Conservation (phyloP, 2,797 vertebrate species). For the Sitta carolinensis region DNA sequence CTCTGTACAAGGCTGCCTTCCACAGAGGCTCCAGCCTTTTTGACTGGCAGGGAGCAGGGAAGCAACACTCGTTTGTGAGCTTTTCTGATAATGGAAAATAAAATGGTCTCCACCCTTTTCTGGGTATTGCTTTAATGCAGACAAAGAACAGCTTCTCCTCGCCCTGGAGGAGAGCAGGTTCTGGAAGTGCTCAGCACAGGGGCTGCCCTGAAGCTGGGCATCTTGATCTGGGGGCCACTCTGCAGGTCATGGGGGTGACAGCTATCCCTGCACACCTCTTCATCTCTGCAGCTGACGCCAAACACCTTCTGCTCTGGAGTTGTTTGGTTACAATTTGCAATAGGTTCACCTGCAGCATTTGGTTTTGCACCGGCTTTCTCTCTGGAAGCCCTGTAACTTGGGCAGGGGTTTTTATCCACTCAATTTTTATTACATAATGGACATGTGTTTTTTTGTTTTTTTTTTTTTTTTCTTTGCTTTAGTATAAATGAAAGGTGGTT, state of each 20-base stretch:
- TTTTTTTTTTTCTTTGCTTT: background rate
- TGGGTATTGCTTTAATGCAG: slow-evolving; percentile 1
- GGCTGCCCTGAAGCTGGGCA: background rate
- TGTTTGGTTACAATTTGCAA: accelerated
- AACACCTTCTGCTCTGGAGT: background rate
- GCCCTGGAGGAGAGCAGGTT: accelerated
- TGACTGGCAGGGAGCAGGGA: background rate
- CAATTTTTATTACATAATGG: background rate
- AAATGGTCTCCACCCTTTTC: background rate
- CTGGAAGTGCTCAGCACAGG: accelerated
- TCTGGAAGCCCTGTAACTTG: background rate
- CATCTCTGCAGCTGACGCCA: too few relatives aligned
- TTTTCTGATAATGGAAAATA: background rate
- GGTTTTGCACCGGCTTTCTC: background rate
- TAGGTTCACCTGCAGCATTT: background rate
- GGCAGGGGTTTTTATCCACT: background rate
- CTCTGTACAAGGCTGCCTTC: background rate
- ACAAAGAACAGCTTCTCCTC: background rate
- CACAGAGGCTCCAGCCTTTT: background rate
- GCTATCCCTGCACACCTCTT: background rate
- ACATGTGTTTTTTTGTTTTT: accelerated
- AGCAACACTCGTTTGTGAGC: background rate
- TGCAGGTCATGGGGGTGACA: background rate
- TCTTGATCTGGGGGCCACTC: background rate
- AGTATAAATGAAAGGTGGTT: background rate